Evolutionary conservation across 2,113 vertebrate species (phyloP).

Genomic region (Corydoras sp.): DNA sequence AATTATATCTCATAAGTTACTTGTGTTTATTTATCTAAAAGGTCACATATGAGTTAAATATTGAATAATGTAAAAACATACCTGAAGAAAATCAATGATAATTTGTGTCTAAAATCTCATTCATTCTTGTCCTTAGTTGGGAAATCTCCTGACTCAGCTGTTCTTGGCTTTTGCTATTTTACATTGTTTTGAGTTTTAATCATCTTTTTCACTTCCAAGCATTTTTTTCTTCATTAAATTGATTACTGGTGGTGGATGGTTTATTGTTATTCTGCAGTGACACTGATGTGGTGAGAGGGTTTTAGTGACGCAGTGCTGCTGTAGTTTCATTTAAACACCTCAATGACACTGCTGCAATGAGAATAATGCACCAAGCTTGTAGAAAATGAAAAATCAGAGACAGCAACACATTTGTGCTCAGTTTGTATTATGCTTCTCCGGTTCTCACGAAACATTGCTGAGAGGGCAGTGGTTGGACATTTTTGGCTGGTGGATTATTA

Average conservation of each 20-base stretch:
- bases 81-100: conserved; percentile 16
- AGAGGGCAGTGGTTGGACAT: too few relatives aligned
- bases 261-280: too few relatives aligned
- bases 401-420: too few relatives aligned
- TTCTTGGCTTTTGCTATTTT: neutral
- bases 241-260: neutral
- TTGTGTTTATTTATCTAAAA: neutral
- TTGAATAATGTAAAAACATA: neutral
- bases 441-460: too few relatives aligned
- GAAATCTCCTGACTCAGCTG: neutral
- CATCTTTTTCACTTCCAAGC: conserved; percentile 13
- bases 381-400: too few relatives aligned
- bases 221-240: neutral
- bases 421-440: too few relatives aligned
- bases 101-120: neutral
- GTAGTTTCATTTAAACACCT: too few relatives aligned
- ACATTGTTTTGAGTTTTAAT: conserved; percentile 1
- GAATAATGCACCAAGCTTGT: too few relatives aligned
- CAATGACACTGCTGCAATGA: too few relatives aligned
- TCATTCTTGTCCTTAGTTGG: conserved; percentile 9
- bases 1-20: conserved; percentile 7
- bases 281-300: too few relatives aligned
- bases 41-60: neutral
- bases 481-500: too few relatives aligned
- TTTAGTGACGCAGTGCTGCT: too few relatives aligned